Base-by-base conservation (phyloP, 1,140 invertebrate species). In the Agraylea sexmaculata region DNA sequence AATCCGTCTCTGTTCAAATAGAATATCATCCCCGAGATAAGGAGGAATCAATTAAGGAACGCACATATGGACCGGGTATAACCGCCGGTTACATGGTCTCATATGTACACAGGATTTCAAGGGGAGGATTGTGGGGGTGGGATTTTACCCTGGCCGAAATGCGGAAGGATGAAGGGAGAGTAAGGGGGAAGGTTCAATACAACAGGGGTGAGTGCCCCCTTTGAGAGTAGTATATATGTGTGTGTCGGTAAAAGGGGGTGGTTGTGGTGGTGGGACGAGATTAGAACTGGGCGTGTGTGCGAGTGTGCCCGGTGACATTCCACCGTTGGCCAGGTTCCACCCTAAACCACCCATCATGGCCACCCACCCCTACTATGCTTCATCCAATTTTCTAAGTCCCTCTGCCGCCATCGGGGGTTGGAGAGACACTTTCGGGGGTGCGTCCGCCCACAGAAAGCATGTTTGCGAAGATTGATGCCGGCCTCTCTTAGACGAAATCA, bases 321-420 rank as follows among this genome's bases (percentile, higher is more conserved):
- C n/a, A 27, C 33, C 35, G 41, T 17, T 33, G 38, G 41, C 23
- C n/a, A 27, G 43, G 30, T 29, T 23, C 31, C 32, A 40, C 34
- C 36, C 30, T 43, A 49, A 45, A 45, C 46, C 46, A 27, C 39
- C 42, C 36, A 38, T 37, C 30, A 32, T 41, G 18, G 20, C 18
- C 29, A 11, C 37, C 42, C 40, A 23, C 42, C 46, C 46, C n/a
- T n/a, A n/a, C n/a, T n/a, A n/a, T n/a, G n/a, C n/a, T n/a, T 49
- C 40, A 49, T 49, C 46, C 46, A 49, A 49, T 49, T 49, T 49
- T 49, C 46, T 49, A 49, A 49, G 46, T 49, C 46, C 40, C 37
- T 39, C 38, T 32, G n/a, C 10, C 11, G 19, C 17, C n/a, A 16
- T 8, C 4, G 31, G 4, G 40, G 40, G 35, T 13, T 6, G 15